Percentiles rank a stretch among this genome's conserved stretches.
Conservation (phyloP, 2,113 vertebrate genomes). For the Boulengeromyrus knoepffleri region DNA sequence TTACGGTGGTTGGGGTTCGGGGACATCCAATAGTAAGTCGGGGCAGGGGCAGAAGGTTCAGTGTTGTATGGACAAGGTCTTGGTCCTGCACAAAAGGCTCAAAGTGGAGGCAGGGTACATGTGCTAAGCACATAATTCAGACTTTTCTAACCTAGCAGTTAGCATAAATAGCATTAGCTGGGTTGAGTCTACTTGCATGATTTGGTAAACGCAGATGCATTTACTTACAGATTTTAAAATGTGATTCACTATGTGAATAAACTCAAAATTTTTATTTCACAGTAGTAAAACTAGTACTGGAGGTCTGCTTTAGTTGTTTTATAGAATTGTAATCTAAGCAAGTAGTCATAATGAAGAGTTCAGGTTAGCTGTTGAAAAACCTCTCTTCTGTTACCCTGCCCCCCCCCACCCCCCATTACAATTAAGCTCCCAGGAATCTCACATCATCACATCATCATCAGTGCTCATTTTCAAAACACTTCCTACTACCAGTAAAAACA, state of each 20-base stretch:
- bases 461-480: not conserved
- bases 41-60: not conserved
- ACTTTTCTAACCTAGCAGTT: not conserved
- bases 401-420: not conserved
- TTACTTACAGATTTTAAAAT: not conserved
- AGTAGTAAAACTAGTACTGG: not conserved
- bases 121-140: not conserved
- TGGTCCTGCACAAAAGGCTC: not conserved
- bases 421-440: not conserved
- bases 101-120: not conserved
- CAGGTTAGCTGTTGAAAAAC: not conserved
- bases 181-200: not conserved
- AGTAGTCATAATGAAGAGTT: not conserved
- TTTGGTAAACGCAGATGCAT: not conserved
- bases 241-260: not conserved
- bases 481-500: not conserved
- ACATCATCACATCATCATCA: not conserved
- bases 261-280: not conserved
- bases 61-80: not conserved
- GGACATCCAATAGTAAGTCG: not conserved
- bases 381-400: not conserved
- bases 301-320: not conserved
- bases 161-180: not conserved
- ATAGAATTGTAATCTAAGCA: not conserved
- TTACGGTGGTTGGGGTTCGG: not conserved